Evolutionary conservation across 1,140 invertebrate species (phyloP), one percentile per base, ranked within the genome.

Genomic region (Tribolium madens): DNA sequence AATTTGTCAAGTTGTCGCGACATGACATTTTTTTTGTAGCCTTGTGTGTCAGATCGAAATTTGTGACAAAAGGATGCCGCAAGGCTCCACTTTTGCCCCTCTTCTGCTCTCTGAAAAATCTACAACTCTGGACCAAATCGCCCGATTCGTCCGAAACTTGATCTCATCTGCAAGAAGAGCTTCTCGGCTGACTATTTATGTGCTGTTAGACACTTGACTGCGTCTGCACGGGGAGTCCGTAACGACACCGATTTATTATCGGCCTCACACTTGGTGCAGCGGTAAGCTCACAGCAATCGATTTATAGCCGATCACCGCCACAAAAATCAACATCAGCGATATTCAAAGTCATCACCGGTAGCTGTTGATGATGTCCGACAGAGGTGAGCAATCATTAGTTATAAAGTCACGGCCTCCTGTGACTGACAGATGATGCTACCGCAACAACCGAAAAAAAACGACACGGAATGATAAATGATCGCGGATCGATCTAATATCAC

Each of bases 181-280:
- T 7, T 42, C 13, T n/a, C 57, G 14, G 42, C 31, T 47, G 48
- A 73, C 73, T 79, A 79, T 79, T 79, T 79, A 79, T 79, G 47
- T 74, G 46, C 78, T 79, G 78, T 79, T 79, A 79, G 75, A 47
- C 70, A 47, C 73, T 76, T 76, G 69, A 74, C 74, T 52, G 77
- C 53, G 12, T 64, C 75, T 70, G 57, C 78, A 70, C 75, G 71
- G 78, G 78, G 78, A 73, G 78, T 68, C 78, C 73, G 60, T 76
- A 79, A 79, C 52, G 78, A 79, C 74, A 79, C 64, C 75, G 47
- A 79, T 79, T 79, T 79, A 76, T 79, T 64, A 70, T 60, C 33
- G 75, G 75, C 78, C 77, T 76, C 77, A 78, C 77, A 78, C 77
- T 76, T 52, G 60, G 77, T 48, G 73, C 52, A 75, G 33, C 47